These are phyloP conservation scores for Dendrolimus pini DNA, from an alignment of 2,888 invertebrate species.

Conservation along the genomic window DNA sequence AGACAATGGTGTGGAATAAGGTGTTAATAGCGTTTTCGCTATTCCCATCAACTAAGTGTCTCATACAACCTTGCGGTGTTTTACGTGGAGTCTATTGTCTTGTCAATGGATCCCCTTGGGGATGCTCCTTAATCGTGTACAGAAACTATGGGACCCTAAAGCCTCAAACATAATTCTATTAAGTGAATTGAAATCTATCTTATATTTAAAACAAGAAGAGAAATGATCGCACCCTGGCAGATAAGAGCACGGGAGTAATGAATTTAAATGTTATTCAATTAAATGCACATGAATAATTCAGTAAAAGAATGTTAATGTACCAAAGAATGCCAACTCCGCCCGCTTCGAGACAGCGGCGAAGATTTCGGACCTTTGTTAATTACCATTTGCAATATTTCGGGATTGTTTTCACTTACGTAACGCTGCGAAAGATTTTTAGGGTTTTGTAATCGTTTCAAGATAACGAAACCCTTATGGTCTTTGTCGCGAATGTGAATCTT, in stretches of 20 bases:
- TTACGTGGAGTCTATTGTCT: too few species aligned
- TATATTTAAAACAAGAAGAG: background rate
- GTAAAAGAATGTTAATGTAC: slow-evolving; percentile 55
- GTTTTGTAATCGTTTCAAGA: background rate
- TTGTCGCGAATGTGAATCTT: too few species aligned
- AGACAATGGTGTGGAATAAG: too few species aligned
- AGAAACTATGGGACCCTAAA: too few species aligned
- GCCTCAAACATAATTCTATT: background rate
- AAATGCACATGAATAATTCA: slow-evolving; percentile 71
- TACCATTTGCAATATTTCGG: slow-evolving; percentile 25
- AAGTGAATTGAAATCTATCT: background rate
- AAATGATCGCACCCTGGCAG: slow-evolving; percentile 6
- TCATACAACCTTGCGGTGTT: too few species aligned
- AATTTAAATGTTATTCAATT: slow-evolving; percentile 71
- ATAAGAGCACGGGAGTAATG: slow-evolving; percentile 43
- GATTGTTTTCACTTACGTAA: background rate
- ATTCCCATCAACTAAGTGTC: too few species aligned
- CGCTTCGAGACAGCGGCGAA: slow-evolving; percentile 18
- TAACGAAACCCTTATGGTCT: too few species aligned
- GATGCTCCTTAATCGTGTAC: too few species aligned
- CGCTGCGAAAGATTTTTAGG: background rate
- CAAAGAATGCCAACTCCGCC: slow-evolving; percentile 53
- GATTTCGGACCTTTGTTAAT: slow-evolving; percentile 55
- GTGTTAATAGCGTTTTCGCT: too few species aligned
- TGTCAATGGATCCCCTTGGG: too few species aligned